phyloP scores from a whole-genome alignment of 2,888 invertebrate species.

The Ellobium chinense region DNA sequence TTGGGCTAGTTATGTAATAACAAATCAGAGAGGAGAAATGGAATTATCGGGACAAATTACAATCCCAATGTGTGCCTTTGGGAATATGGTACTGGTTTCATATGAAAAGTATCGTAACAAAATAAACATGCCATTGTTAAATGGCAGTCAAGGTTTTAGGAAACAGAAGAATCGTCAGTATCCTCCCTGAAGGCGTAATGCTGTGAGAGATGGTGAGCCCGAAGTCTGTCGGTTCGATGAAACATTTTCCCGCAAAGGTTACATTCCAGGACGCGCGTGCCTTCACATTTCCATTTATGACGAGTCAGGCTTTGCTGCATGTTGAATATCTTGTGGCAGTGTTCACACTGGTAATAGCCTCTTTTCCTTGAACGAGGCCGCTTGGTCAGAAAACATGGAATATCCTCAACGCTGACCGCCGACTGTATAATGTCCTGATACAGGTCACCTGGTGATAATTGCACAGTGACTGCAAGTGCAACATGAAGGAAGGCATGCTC shows the following conservation, averaged over 20 bases:
- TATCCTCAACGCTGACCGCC: background rate
- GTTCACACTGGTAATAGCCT: conserved; percentile 23
- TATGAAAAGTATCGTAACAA: no score
- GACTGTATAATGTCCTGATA: background rate
- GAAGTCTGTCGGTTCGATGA: conserved; percentile 40
- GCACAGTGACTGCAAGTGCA: no score
- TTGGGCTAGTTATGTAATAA: no score
- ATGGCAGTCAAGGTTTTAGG: no score
- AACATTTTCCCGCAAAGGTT: conserved; percentile 39
- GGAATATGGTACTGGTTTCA: no score
- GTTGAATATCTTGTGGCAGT: conserved; percentile 35
- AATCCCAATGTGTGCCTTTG: no score
- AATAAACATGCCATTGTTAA: no score
- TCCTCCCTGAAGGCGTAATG: background rate
- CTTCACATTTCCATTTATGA: conserved; percentile 49
- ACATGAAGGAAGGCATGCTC: no score
- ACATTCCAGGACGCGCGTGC: conserved; percentile 42
- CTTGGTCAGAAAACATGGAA: background rate
- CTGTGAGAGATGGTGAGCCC: conserved; percentile 21
- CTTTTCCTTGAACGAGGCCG: conserved; percentile 23
- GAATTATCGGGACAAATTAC: no score
- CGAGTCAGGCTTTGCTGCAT: conserved; percentile 36
- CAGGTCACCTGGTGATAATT: conserved; percentile 27
- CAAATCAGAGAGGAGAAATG: no score
- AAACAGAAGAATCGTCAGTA: no score